phyloP scores from a whole-genome alignment of 2,797 vertebrate genomes.

The Agapornis canus region DNA sequence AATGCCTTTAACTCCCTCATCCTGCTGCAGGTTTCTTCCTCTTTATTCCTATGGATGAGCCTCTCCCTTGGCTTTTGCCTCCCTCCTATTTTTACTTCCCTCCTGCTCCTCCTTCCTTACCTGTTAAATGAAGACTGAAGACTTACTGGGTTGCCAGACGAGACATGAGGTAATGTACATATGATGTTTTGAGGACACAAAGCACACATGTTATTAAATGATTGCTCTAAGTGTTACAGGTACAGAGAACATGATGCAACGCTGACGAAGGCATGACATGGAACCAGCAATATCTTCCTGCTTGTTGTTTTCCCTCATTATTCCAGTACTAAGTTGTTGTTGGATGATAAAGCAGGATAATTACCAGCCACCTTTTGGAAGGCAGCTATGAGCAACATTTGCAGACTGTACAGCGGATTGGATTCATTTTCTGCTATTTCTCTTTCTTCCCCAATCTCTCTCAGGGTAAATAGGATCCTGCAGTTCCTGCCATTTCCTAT shows the following conservation, averaged over 20 bases:
- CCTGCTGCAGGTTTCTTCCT: background rate
- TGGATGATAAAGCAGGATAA: background rate
- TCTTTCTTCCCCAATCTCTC: background rate
- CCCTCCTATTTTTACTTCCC: too few species aligned
- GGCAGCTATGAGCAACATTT: background rate
- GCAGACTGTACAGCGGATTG: background rate
- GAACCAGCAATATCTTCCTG: background rate
- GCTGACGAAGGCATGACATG: background rate
- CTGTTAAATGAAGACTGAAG: background rate
- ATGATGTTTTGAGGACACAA: background rate
- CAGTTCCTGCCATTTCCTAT: background rate
- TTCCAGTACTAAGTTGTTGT: background rate
- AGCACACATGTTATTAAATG: background rate
- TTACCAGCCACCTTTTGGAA: background rate
- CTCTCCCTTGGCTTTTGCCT: background rate
- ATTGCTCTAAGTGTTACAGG: background rate
- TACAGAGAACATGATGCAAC: background rate
- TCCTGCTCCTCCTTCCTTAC: background rate
- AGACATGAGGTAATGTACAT: background rate
- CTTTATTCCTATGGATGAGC: accelerated
- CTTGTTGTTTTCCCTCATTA: background rate
- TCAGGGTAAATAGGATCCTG: background rate
- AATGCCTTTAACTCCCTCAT: background rate
- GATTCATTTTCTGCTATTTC: conserved; percentile 3
- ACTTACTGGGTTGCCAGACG: background rate